Base-by-base conservation (phyloP, 2,888 invertebrate genomes). In the Odontocolon sp. region DNA sequence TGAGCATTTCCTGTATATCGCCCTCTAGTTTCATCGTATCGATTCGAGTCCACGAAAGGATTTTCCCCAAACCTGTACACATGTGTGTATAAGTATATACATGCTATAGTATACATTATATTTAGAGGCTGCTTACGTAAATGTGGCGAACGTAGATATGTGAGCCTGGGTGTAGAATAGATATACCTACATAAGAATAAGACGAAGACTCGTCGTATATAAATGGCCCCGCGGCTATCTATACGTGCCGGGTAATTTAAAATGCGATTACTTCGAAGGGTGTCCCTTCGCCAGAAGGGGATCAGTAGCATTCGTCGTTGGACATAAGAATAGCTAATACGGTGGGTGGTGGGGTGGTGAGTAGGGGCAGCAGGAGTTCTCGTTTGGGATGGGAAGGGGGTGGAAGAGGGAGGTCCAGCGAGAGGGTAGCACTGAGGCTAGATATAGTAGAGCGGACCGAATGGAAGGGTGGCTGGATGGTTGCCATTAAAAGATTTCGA, bases 401-500 rank as follows among this genome's bases (percentile, higher is more conserved):
- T 67, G 76, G 63, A 64, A 81, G 78, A 36, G 11, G 64, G 61
- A 63, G 57, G 77, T 77, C 79, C 74, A 47, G 69, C 23, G 52
- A 66, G 36, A 73, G 52, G 50, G 57, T 56, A 63, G 23, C 16
- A 16, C 26, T 16, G 57, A n/a, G n/a, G n/a, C n/a, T 31, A 45
- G 52, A 56, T 74, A 69, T 47, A 69, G 64, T 23, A 42, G 42
- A 70, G 66, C 59, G 68, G 47, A 66, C 45, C 50, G 64, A 67
- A 64, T 67, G 74, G 77, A 77, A 82, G 84, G 85, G 85, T 79
- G 78, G 74, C 77, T 81, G 86, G 87, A 88, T 88, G 88, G 88
- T 85, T 87, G 88, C 88, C 88, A 88, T 89, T 88, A 88, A 89
- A 89, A 88, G 88, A 87, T 88, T 88, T 87, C 87, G 83, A 85